Conservation (phyloP, 2,888 invertebrate species). For the Drosophila monieri region DNA sequence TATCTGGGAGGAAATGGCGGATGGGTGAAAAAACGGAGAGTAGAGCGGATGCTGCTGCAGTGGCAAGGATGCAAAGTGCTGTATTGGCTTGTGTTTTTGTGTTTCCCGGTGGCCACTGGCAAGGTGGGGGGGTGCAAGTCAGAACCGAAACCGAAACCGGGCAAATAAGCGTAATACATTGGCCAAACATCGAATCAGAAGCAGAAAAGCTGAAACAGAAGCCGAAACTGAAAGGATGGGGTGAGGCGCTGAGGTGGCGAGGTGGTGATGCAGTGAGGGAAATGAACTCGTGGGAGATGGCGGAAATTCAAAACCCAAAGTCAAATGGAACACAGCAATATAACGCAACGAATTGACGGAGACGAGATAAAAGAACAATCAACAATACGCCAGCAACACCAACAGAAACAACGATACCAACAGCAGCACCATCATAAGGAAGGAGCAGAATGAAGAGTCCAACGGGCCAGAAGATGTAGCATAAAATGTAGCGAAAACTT, state of each 20-base stretch:
- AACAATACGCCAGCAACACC: constrained; percentile 67
- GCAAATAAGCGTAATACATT: constrained; percentile 57
- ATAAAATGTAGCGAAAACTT: constrained; percentile 78
- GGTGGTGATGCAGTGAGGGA: constrained; percentile 18
- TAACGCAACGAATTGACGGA: constrained; percentile 78
- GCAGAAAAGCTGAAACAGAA: constrained; percentile 9
- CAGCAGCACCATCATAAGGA: constrained; percentile 29
- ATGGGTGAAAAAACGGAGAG: constrained; percentile 13
- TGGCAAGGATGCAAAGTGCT: constrained; percentile 49
- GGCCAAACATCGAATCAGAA: constrained; percentile 56
- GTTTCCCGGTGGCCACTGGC: neutral
- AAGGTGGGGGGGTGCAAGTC: constrained; percentile 9
- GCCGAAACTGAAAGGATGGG: constrained; percentile 2
- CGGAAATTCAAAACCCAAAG: constrained; percentile 79
- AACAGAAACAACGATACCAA: constrained; percentile 25
- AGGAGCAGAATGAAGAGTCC: constrained; percentile 43
- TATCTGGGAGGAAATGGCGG: constrained; percentile 59
- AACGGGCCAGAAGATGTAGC: constrained; percentile 62
- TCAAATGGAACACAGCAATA: constrained; percentile 79
- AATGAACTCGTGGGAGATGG: constrained; percentile 55
- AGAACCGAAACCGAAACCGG: constrained; percentile 50
- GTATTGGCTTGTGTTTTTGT: constrained; percentile 11
- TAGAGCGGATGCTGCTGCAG: constrained; percentile 31
- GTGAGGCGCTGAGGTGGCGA: no score
- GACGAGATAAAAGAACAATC: constrained; percentile 81